These are phyloP conservation scores for Chloebia gouldiae DNA, from an alignment of 2,113 vertebrate species.

Conservation along the genomic window DNA sequence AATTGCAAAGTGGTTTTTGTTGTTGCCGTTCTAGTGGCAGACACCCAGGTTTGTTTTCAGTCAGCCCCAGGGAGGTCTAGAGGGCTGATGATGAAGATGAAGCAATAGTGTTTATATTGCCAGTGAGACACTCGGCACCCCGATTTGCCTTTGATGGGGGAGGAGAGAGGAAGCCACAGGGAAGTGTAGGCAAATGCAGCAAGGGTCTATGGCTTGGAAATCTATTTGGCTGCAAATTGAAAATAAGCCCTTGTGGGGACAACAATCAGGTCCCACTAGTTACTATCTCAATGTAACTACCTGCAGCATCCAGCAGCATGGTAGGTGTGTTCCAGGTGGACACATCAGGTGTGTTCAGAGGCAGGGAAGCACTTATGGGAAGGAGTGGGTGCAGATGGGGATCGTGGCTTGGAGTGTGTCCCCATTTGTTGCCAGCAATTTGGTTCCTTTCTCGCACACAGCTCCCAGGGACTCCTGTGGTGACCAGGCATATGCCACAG, in stretches of 20 bases:
- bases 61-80: slow-evolving; percentile 12
- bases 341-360: slow-evolving; percentile 58
- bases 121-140: slow-evolving; percentile 41
- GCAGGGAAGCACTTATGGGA: slow-evolving; percentile 66
- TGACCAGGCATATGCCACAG: neutral
- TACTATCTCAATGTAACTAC: slow-evolving; percentile 52
- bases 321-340: slow-evolving; percentile 57
- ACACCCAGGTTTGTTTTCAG: slow-evolving; percentile 20
- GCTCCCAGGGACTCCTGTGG: neutral
- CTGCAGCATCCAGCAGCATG: slow-evolving; percentile 67
- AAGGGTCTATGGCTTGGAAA: slow-evolving; percentile 68
- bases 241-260: slow-evolving; percentile 75
- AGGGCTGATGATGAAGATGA: neutral
- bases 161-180: slow-evolving; percentile 8
- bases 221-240: slow-evolving; percentile 73
- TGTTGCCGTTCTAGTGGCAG: neutral
- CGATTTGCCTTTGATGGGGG: slow-evolving; percentile 12
- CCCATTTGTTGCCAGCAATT: slow-evolving; percentile 11
- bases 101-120: slow-evolving; percentile 26
- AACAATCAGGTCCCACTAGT: slow-evolving; percentile 59
- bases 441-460: neutral
- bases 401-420: slow-evolving; percentile 12
- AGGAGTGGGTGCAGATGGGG: slow-evolving; percentile 10
- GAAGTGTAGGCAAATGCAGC: slow-evolving; percentile 46
- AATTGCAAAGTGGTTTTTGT: neutral